Evolutionary conservation across 2,888 invertebrate species (phyloP).

Genomic region (Napeogenes sylphis): DNA sequence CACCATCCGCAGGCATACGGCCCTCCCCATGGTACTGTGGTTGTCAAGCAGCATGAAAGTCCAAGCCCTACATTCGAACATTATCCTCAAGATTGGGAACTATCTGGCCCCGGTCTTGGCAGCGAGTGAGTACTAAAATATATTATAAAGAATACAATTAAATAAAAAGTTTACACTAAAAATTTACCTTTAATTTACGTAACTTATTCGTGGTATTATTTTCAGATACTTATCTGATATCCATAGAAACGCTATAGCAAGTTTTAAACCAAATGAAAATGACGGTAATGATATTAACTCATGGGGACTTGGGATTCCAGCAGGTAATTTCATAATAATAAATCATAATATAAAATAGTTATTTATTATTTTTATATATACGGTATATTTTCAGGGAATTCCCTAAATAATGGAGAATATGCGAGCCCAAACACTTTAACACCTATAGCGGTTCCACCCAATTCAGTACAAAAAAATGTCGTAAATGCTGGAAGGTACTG

Average conservation of each 20-base stretch:
- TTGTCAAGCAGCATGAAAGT: constrained; percentile 55
- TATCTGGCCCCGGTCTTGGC: constrained; percentile 80
- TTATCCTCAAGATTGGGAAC: constrained; percentile 77
- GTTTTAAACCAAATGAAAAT: constrained; percentile 72
- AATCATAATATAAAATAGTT: not conserved
- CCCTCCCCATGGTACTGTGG: constrained; percentile 43
- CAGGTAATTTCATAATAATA: constrained; percentile 45
- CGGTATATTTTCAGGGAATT: constrained; percentile 42
- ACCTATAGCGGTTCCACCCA: constrained; percentile 35
- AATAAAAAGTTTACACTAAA: too few species aligned
- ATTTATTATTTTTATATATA: not conserved
- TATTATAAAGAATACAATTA: too few species aligned
- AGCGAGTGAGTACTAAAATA: constrained; percentile 73
- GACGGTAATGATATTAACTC: constrained; percentile 79
- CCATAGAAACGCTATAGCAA: constrained; percentile 78
- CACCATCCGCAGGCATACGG: constrained; percentile 46
- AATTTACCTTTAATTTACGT: too few species aligned
- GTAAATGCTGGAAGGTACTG: constrained; percentile 24
- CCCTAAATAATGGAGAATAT: constrained; percentile 57
- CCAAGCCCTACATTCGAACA: constrained; percentile 59
- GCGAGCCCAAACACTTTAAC: constrained; percentile 42
- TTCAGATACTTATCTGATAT: constrained; percentile 77
- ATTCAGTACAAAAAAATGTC: constrained; percentile 38
- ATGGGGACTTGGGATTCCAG: constrained; percentile 79
- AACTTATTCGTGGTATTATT: not conserved